Base-by-base conservation (phyloP, 1,140 invertebrate genomes). In the Meteorus sp. region DNA sequence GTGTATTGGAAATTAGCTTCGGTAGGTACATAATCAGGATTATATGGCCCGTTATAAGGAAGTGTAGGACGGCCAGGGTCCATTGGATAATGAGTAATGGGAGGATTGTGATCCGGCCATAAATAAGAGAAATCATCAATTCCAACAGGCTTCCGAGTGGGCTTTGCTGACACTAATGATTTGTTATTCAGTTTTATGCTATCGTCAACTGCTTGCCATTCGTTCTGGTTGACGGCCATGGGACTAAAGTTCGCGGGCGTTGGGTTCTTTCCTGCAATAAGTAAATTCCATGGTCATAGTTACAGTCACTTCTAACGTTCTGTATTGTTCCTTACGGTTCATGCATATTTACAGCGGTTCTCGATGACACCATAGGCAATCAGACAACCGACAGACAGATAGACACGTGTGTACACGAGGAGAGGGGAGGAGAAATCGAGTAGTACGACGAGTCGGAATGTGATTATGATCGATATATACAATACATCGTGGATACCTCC, bases 21-120 rank as follows among this genome's bases (percentile, higher is more conserved):
- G 1, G 71, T 77, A 15, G 74, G 74, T 39, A 73, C 74, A 61
- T 73, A 81, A 43, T 79, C 71, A 4, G 80, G 80, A 71, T 67
- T 80, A 55, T 78, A 80, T 9, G 81, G 80, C 20, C 80, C 80
- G 39, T 74, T 73, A 55, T 81, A 81, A 0, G 72, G 69, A 29
- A 72, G 25, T 2, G 69, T 78, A 0, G 76, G 76, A 56, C 76
- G 72, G 35, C 75, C 76, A 27, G 76, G 74, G 50, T 79, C 74
- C 74, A 78, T 77, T 3, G 78, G 76, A 59, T 77, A 75, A 35
- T 79, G 76, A n/a, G 73, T 44, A 1, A 64, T 69, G 41, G 44
- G 19, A 20, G 15, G 63, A 20, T 60, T 56, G 47, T 56, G 17
- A 33, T 23, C 11, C 3, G 11, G 2, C 20, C 7, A 23, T 4